phyloP scores from a whole-genome alignment of 2,797 vertebrate genomes.

The Muscicapa comitata region DNA sequence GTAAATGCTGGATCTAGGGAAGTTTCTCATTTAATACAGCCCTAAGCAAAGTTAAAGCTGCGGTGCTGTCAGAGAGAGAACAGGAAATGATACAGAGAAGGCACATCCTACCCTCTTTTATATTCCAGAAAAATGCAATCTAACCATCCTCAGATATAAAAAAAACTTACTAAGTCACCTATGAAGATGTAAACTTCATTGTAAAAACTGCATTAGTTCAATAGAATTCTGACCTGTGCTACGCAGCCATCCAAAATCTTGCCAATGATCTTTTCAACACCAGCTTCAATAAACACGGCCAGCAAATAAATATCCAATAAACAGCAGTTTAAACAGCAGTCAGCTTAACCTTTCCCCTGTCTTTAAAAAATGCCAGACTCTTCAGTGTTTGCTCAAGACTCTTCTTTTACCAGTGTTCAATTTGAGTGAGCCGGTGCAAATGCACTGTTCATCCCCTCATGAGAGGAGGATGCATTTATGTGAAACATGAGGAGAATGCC shows the following conservation, averaged over 20 bases:
- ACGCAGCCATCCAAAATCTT: constrained; percentile 46
- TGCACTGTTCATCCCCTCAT: constrained; percentile 63
- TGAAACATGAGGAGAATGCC: constrained; percentile 82
- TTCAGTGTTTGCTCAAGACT: constrained; percentile 69
- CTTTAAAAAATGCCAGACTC: constrained; percentile 62
- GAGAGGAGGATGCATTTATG: constrained; percentile 76
- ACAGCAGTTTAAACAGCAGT: constrained; percentile 29
- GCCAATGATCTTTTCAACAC: constrained; percentile 45
- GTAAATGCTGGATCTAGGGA: neutral
- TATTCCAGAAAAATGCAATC: constrained; percentile 20
- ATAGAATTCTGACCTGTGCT: constrained; percentile 43
- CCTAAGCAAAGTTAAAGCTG: constrained; percentile 49
- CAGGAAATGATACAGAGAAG: neutral
- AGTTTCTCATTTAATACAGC: neutral
- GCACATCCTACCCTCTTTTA: neutral
- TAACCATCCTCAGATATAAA: neutral
- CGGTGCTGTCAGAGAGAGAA: neutral
- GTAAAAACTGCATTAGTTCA: constrained; percentile 11
- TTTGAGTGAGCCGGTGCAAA: constrained; percentile 75
- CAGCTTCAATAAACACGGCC: constrained; percentile 28
- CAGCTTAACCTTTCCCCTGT: constrained; percentile 68
- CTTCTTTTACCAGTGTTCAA: constrained; percentile 72
- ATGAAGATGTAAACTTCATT: constrained; percentile 46
- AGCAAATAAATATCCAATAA: constrained; percentile 67
- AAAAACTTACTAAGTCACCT: neutral